Evolutionary conservation across 2,797 vertebrate species (phyloP), one percentile per base, ranked within the genome.

Genomic region (Alcedo atthis): DNA sequence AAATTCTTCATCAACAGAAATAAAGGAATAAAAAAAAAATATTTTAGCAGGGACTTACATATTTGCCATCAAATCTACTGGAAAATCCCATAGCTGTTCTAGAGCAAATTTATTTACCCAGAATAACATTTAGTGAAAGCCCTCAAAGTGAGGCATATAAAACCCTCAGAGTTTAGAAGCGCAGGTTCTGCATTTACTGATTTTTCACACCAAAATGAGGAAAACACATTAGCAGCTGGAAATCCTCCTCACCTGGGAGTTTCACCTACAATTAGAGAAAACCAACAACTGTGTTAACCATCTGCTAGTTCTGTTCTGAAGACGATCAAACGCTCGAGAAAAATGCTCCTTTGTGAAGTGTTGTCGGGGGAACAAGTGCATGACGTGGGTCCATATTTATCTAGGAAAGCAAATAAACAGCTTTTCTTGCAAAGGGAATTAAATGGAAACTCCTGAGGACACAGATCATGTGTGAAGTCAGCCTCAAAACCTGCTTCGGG

Each of bases 161-260:
- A 67, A 7, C 6, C 18, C 53, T 91, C 9, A 8, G 64, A 48
- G 68, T 70, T 40, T 54, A 57, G 70, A 58, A 91, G 61, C 35
- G 1, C 35, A 10, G 43, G 53, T 79, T 55, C 78, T 81, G 6
- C 11, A 0, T 71, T 92, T 37, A 42, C 86, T 32, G 77, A 45
- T 88, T 91, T 88, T 91, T 91, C 77, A 61, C 90, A 91, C 74
- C 63, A 70, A 88, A 95, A 88, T 2, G 63, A 94, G 90, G 93
- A 89, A 94, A 96, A 92, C 16, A 30, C 90, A 91, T 87, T 83
- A 94, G 37, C 93, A 94, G 94, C 94, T 94, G 95, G 93, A 95
- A 94, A 94, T 92, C 82, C 90, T 95, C 67, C 92, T 74, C 78
- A 84, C 90, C 68, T 0, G 0, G 66, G 90, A 92, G 32, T 84